Evolutionary conservation across 1,140 invertebrate genomes (phyloP).

Genomic region (Zophobas morio): DNA sequence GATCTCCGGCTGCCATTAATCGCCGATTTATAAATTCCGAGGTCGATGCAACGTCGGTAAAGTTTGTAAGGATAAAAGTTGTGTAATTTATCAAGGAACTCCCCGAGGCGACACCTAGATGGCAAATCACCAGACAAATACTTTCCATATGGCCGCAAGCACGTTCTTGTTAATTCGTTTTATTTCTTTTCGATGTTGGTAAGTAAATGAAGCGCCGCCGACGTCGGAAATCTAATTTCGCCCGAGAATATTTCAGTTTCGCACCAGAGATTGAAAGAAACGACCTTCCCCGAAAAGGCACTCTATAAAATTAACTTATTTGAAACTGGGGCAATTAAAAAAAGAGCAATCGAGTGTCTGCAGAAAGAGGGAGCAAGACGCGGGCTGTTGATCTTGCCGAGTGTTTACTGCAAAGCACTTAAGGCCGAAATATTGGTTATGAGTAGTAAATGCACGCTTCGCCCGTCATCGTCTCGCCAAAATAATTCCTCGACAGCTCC

Average conservation of each 20-base stretch:
- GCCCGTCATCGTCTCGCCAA: no score
- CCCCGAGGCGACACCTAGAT: constrained; percentile 9
- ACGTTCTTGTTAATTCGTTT: constrained; percentile 20
- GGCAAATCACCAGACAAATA: constrained; percentile 23
- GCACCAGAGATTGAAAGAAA: constrained; percentile 1
- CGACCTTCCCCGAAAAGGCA: constrained; percentile 1
- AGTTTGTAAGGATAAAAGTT: constrained; percentile 9
- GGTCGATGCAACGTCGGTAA: constrained; percentile 14
- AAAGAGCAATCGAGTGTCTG: neutral
- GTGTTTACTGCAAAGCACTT: no score
- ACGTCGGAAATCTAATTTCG: neutral
- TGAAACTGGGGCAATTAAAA: constrained; percentile 9
- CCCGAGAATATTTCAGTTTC: constrained; percentile 19
- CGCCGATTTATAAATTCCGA: constrained; percentile 29
- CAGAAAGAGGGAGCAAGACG: no score
- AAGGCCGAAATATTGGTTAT: no score
- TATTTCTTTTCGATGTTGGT: constrained; percentile 28
- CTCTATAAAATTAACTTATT: constrained; percentile 16
- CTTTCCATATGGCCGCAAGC: constrained; percentile 7
- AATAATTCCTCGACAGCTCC: no score
- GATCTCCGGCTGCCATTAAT: constrained; percentile 22
- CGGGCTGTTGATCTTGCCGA: no score
- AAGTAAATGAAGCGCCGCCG: constrained; percentile 21
- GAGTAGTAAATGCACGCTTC: no score
- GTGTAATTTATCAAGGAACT: constrained; percentile 23